Conservation (phyloP, 1,140 invertebrate genomes). For the Lethocerus indicus region DNA sequence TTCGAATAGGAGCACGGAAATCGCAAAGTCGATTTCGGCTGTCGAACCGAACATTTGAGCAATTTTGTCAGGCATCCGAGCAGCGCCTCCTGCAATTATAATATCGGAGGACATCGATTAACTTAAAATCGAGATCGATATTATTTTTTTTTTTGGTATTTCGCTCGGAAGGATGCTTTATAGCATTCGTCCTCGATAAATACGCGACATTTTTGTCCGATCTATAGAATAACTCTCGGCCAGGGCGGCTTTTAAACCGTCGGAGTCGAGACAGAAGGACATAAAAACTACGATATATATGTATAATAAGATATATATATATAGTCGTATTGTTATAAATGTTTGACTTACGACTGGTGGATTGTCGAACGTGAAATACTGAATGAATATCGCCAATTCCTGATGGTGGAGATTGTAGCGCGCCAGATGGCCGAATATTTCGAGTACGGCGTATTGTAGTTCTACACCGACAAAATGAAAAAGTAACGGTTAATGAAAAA, state of each 20-base stretch:
- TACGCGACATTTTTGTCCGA: no score
- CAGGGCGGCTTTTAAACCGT: no score
- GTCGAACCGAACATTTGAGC: slow-evolving; percentile 26
- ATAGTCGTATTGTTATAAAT: background rate
- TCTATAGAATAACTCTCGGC: no score
- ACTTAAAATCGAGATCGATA: no score
- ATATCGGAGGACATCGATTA: no score
- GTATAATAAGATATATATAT: background rate
- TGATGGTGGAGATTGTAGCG: slow-evolving; percentile 31
- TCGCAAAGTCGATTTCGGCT: slow-evolving; percentile 37
- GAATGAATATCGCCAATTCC: slow-evolving; percentile 34
- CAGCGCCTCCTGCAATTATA: slow-evolving; percentile 23
- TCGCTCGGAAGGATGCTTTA: background rate
- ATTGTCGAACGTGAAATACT: slow-evolving; percentile 31
- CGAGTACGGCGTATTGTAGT: slow-evolving; percentile 35
- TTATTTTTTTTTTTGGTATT: background rate
- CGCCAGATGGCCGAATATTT: slow-evolving; percentile 36
- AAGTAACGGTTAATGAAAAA: background rate
- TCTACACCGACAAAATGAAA: slow-evolving; percentile 26
- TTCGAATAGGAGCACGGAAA: slow-evolving; percentile 27
- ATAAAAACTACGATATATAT: background rate
- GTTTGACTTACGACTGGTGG: slow-evolving; percentile 27
- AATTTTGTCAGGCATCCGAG: slow-evolving; percentile 32
- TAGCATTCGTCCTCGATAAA: no score
- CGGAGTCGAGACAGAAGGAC: no score